Conservation (phyloP, 2,113 vertebrate genomes). For the Calypte anna region DNA sequence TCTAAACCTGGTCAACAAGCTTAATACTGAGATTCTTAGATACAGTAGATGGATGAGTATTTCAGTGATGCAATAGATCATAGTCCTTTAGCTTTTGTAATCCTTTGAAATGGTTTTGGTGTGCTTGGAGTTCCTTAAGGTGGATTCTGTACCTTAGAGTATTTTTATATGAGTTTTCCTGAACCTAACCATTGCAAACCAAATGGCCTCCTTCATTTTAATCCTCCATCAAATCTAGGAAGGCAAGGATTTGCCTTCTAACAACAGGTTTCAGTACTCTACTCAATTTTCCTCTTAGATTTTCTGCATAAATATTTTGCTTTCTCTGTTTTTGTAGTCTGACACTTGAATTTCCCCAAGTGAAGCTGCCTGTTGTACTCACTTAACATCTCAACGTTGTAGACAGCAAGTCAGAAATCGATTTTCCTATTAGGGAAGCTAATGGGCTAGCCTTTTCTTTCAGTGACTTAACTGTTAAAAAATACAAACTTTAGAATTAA, state of each 20-base stretch:
- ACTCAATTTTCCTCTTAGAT: accelerated
- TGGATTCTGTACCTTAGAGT: background rate
- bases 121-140: background rate
- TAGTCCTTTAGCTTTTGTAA: background rate
- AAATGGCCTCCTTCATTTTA: background rate
- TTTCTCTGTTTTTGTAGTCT: background rate
- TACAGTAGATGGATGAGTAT: background rate
- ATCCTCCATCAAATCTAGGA: background rate
- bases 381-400: background rate
- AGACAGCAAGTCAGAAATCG: background rate
- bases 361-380: background rate
- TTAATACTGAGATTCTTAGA: background rate
- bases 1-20: background rate
- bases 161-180: background rate
- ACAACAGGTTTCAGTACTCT: background rate
- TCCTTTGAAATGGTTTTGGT: background rate
- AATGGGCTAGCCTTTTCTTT: background rate
- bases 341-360: background rate
- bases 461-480: background rate
- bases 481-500: background rate
- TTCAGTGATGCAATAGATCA: background rate
- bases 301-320: background rate
- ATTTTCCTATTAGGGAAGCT: background rate
- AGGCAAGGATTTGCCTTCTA: background rate
- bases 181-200: background rate